A percentile compares a stretch with the other conserved stretches of the same genome.
Conservation (phyloP, 2,888 invertebrate genomes). For the Macrophya annulata region DNA sequence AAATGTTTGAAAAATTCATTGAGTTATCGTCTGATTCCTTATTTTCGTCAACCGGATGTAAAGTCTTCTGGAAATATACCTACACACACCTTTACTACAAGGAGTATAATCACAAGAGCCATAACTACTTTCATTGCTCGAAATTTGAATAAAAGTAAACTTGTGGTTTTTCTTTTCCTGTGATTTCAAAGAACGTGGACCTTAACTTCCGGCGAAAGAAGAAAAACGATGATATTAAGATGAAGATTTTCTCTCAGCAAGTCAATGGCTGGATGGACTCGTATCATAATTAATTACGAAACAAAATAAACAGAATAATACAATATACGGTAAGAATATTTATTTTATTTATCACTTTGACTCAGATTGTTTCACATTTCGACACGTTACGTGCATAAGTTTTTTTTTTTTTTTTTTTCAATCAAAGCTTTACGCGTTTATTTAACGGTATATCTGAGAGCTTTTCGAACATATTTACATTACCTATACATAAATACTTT, state of each 20-base stretch:
- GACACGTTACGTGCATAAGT: conserved; percentile 1
- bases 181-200: neutral
- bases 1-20: neutral
- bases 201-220: neutral
- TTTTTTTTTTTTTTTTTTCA: neutral
- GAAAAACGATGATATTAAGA: neutral
- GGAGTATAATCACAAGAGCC: neutral
- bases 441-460: neutral
- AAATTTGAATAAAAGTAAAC: neutral
- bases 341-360: conserved; percentile 36
- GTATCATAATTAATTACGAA: neutral
- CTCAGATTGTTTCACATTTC: conserved; percentile 22
- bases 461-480: conserved; percentile 4
- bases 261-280: neutral
- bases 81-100: no score
- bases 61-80: no score
- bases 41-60: no score
- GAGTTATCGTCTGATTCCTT: no score
- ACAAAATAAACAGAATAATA: conserved; percentile 1
- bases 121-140: neutral
- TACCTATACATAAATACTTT: neutral
- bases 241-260: neutral
- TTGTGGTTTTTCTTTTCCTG: no score
- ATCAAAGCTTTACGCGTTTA: conserved; percentile 5
- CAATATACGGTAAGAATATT: conserved; percentile 15